Conservation (phyloP, 1,140 invertebrate species). For the Coptotermes formosanus region DNA sequence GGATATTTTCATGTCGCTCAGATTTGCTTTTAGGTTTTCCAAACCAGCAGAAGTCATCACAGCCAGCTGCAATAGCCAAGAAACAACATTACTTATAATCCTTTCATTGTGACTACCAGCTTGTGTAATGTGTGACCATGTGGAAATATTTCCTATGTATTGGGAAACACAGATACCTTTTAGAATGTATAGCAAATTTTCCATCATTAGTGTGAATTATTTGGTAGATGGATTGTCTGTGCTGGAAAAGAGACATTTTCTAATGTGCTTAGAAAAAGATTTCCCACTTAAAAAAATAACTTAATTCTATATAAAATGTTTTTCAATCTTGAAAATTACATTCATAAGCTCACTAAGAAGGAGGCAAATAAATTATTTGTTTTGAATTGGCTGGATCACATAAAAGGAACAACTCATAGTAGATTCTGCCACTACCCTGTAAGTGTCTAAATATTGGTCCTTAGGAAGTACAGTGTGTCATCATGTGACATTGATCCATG, state of each 20-base stretch:
- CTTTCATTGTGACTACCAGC: not conserved
- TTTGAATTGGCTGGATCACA: too few relatives aligned
- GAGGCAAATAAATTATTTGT: not conserved
- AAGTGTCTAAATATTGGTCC: too few relatives aligned
- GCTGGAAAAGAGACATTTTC: too few relatives aligned
- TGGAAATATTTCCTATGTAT: not conserved
- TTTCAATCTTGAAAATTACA: not conserved
- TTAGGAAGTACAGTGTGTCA: too few relatives aligned
- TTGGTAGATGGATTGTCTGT: too few relatives aligned
- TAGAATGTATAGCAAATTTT: not conserved
- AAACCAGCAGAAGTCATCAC: not conserved
- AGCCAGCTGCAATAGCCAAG: not conserved
- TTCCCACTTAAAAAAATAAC: not conserved
- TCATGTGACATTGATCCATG: too few relatives aligned
- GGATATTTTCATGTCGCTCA: too few relatives aligned
- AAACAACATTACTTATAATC: constrained; percentile 27
- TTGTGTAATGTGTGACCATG: not conserved
- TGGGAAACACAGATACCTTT: not conserved
- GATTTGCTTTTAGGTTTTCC: not conserved
- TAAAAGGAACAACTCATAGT: too few relatives aligned
- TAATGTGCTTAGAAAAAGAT: not conserved
- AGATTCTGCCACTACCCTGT: too few relatives aligned
- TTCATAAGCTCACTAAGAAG: not conserved
- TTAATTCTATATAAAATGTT: not conserved
- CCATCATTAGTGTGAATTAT: not conserved